Evolutionary conservation across 2,888 invertebrate species (phyloP).

Genomic region (Troides aeacus): DNA sequence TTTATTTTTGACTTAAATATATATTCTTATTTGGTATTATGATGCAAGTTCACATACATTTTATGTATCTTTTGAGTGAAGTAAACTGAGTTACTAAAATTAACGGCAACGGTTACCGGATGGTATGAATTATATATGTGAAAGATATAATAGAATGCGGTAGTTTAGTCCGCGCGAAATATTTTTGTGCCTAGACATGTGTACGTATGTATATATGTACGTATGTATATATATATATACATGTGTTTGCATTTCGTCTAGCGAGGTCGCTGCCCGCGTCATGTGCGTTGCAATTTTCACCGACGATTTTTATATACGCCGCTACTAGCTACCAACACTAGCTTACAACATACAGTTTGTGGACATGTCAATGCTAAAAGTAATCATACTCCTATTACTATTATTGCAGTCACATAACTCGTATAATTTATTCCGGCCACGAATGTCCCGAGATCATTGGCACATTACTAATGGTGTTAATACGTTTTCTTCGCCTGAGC

Average conservation of each 20-base stretch:
- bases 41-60: too few species aligned
- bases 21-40: slow-evolving; percentile 44
- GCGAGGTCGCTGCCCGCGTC: slow-evolving; percentile 48
- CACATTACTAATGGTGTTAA: slow-evolving; percentile 41
- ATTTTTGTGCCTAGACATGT: slow-evolving; percentile 32
- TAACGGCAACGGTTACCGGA: too few species aligned
- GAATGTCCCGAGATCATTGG: slow-evolving; percentile 50
- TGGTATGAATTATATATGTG: too few species aligned
- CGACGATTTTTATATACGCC: slow-evolving; percentile 25
- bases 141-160: slow-evolving; percentile 7
- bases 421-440: slow-evolving; percentile 33
- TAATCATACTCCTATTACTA: slow-evolving; percentile 15
- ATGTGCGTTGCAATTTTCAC: slow-evolving; percentile 42
- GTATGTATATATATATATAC: neutral
- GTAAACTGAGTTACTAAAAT: too few species aligned
- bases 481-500: slow-evolving; percentile 34
- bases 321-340: slow-evolving; percentile 2
- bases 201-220: slow-evolving; percentile 7
- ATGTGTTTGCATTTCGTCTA: slow-evolving; percentile 46
- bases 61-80: too few species aligned
- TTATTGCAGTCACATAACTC: slow-evolving; percentile 21
- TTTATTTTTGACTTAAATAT: slow-evolving; percentile 40
- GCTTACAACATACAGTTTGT: neutral
- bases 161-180: slow-evolving; percentile 51
- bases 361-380: neutral